These are phyloP conservation scores for Ectobius pallidus DNA, from an alignment of 2,888 invertebrate genomes.

Conservation along the genomic window DNA sequence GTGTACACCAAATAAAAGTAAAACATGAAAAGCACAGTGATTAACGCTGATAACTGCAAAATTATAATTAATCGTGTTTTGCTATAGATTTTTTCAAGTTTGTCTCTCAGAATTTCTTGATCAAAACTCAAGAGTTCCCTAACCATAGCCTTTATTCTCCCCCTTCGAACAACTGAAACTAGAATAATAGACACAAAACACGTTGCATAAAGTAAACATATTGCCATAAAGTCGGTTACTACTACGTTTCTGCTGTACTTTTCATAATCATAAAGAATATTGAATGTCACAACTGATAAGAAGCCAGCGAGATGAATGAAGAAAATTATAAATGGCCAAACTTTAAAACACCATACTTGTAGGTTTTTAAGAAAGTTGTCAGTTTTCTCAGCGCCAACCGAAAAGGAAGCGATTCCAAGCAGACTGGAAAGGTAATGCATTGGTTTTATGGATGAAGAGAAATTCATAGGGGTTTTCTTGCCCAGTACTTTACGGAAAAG, in stretches of 20 bases:
- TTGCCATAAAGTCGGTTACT: neutral
- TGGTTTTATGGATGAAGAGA: neutral
- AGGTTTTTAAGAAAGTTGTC: neutral
- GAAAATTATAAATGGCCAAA: neutral
- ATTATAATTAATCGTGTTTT: neutral
- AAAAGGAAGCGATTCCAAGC: neutral
- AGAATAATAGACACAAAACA: neutral
- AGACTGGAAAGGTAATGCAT: neutral
- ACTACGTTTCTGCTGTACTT: neutral
- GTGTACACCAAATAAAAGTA: neutral
- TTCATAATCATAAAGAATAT: neutral
- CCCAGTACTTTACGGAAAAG: too few species aligned
- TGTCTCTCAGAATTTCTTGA: neutral
- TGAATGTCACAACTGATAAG: neutral
- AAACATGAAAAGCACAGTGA: neutral
- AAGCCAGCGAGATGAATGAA: neutral
- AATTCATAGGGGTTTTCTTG: too few species aligned
- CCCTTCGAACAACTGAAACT: neutral
- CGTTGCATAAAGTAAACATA: neutral
- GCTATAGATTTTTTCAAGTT: neutral
- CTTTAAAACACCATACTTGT: too few species aligned
- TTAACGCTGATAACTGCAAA: neutral
- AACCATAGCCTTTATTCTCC: neutral
- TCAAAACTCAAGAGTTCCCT: neutral
- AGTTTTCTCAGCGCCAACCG: too few species aligned